Conservation (phyloP, 2,888 invertebrate genomes). For the Teinopalpus imperialis region DNA sequence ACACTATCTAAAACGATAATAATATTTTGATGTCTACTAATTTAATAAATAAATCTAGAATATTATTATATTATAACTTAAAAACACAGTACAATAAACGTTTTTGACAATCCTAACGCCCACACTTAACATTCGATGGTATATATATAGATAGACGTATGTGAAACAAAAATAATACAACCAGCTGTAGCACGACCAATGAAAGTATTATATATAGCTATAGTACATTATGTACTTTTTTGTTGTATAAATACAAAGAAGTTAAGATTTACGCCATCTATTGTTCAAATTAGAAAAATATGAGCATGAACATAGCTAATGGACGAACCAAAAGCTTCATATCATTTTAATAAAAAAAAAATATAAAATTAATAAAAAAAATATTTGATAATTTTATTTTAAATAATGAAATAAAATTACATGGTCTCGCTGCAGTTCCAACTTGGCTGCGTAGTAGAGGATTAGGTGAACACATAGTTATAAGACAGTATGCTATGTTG, state of each 20-base stretch:
- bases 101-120: conserved; percentile 26
- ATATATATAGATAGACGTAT: conserved; percentile 11
- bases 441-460: no score
- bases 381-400: no score
- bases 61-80: conserved; percentile 18
- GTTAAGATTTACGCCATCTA: conserved; percentile 1
- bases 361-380: no score
- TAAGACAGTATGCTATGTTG: no score
- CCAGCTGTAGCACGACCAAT: conserved; percentile 13
- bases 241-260: no score
- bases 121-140: conserved; percentile 16
- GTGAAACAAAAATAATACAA: conserved; percentile 14
- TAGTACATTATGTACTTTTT: no score
- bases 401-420: no score
- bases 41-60: conserved; percentile 48
- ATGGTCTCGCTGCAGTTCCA: no score
- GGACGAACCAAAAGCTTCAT: no score
- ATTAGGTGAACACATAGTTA: no score
- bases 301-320: no score
- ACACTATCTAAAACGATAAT: conserved; percentile 49
- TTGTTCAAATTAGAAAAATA: neutral
- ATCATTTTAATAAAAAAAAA: no score
- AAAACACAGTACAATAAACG: conserved; percentile 23
- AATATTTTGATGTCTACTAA: conserved; percentile 38
- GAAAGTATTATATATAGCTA: neutral